Conservation (phyloP, 2,113 vertebrate species). For the Tychaedon coryphoeus region DNA sequence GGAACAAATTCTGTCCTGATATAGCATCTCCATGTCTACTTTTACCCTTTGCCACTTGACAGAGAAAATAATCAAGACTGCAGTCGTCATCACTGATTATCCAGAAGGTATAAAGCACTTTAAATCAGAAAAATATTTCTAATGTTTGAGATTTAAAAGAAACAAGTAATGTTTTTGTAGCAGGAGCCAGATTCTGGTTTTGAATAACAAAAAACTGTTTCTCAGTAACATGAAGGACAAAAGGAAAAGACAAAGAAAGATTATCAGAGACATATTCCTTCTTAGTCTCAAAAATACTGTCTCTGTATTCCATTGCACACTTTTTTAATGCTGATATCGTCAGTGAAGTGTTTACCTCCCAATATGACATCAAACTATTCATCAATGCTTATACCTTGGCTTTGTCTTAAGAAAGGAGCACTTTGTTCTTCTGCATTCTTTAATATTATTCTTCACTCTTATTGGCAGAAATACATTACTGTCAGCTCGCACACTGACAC, state of each 20-base stretch:
- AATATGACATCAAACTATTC: not conserved
- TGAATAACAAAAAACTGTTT: not conserved
- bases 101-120: not conserved
- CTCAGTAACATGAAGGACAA: not conserved
- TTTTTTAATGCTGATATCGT: not conserved
- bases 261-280: not conserved
- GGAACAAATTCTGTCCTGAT: no score
- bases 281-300: not conserved
- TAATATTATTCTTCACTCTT: not conserved
- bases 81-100: not conserved
- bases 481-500: not conserved
- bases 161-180: not conserved
- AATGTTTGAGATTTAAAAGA: not conserved
- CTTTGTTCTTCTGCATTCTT: not conserved
- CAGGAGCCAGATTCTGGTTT: not conserved
- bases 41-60: not conserved
- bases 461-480: not conserved
- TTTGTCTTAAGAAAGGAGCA: not conserved
- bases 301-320: rapidly evolving
- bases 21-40: rapidly evolving
- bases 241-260: not conserved
- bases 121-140: not conserved
- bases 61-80: not conserved
- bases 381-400: not conserved
- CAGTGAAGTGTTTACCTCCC: not conserved